Percentiles rank a stretch among this genome's conserved stretches.
These are phyloP conservation scores for Tetrax tetrax DNA, from an alignment of 2,113 vertebrate species.

Conservation along the genomic window DNA sequence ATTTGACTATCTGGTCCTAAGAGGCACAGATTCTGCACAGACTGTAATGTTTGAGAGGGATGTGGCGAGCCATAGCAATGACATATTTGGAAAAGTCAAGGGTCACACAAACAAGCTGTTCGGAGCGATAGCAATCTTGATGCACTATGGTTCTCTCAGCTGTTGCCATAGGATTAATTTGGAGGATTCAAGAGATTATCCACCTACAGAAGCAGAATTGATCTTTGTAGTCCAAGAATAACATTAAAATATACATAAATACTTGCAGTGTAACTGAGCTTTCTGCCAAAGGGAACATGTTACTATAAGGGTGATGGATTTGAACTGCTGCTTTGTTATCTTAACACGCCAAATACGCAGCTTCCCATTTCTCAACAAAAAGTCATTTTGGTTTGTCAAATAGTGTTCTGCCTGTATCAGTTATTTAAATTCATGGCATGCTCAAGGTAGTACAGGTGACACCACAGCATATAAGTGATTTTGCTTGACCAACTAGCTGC, in stretches of 20 bases:
- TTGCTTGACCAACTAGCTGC: not conserved
- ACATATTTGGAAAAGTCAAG: not conserved
- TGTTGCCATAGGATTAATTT: constrained; percentile 8
- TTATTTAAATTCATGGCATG: not conserved
- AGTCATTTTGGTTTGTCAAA: not conserved
- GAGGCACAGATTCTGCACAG: not conserved
- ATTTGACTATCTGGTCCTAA: not conserved
- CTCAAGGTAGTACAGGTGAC: not conserved
- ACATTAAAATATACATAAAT: not conserved
- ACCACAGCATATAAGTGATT: not conserved
- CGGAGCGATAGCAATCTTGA: not conserved
- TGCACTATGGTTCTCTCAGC: not conserved
- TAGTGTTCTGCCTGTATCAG: not conserved
- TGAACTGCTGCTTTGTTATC: not conserved
- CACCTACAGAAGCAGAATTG: not conserved
- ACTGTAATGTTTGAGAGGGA: not conserved
- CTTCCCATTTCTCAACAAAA: not conserved
- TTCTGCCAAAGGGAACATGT: not conserved
- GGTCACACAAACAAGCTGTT: constrained; percentile 8
- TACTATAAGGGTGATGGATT: not conserved
- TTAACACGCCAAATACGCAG: not conserved
- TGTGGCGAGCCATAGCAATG: not conserved
- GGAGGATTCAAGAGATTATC: constrained; percentile 18
- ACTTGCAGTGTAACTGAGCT: not conserved
- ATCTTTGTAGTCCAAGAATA: constrained; percentile 2